Evolutionary conservation across 1,140 invertebrate genomes (phyloP), one percentile per base, ranked within the genome.

Genomic region (Oreohelix idahoensis): DNA sequence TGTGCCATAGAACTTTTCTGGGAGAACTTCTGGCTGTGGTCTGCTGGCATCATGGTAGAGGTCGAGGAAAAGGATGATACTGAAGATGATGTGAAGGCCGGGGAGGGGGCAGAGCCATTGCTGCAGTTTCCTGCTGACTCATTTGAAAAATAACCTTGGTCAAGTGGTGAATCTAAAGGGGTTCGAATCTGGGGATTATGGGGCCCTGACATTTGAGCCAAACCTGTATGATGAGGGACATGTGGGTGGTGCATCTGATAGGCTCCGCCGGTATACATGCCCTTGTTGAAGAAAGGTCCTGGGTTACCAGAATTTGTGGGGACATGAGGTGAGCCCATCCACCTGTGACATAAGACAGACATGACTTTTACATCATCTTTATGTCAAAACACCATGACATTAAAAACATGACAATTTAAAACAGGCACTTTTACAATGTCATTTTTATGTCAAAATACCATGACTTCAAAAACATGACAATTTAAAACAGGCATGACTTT

Each of bases 111-210:
- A 0, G 90, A 91, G 36, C 88, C 86, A 42, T 86, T 88, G 74
- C 88, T 89, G 45, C 89, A 83, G 29, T 88, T 87, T 77, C 88
- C 88, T 53, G 84, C 87, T 11, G 90, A 87, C 73, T 91, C 90
- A 69, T 85, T 86, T 53, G 88, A 89, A 79, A 87, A 91, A 75
- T 91, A 91, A 58, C 89, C 90, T 78, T 89, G 87, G 81, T 90
- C 89, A 39, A 90, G 85, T 32, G 90, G 84, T 58, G 87, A 79
- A 74, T 85, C 87, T 75, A 86, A 84, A 69, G 77, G 85, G 78
- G 69, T 82, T 36, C 69, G 71, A 71, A 83, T 86, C 77, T 78
- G 80, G 63, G 82, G 83, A 78, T 84, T 79, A 38, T 81, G 80
- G 75, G 84, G 83, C 75, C 84, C 70, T 23, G 76, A 78, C 32